Evolutionary conservation across 2,113 vertebrate genomes (phyloP).

Genomic region (Odocoileus virginianus): DNA sequence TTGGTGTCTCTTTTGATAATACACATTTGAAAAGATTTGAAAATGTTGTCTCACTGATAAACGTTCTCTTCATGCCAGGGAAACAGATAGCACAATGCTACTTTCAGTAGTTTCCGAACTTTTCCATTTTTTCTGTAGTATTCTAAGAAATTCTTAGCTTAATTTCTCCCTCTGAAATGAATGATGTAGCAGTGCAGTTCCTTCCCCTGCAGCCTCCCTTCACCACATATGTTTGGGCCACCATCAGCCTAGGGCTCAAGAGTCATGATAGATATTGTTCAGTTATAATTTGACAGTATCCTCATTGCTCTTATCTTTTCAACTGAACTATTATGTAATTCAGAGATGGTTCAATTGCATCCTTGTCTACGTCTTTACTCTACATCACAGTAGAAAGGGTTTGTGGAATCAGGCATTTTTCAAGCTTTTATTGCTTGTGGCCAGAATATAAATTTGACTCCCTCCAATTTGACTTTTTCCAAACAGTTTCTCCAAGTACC

Average conservation of each 20-base stretch:
- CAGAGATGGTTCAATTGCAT: not conserved
- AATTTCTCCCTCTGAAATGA: not conserved
- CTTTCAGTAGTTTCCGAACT: not conserved
- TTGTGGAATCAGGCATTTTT: not conserved
- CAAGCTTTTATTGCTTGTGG: not conserved
- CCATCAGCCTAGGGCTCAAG: too few relatives aligned
- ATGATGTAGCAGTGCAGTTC: not conserved
- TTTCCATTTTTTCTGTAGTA: not conserved
- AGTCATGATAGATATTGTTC: not conserved
- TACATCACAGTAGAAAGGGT: not conserved
- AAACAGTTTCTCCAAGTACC: not conserved
- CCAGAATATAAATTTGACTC: not conserved
- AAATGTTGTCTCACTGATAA: not conserved
- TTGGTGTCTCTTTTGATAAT: not conserved
- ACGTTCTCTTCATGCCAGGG: not conserved
- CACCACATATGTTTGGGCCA: too few relatives aligned
- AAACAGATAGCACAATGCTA: not conserved
- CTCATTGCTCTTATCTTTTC: not conserved
- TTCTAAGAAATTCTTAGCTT: not conserved
- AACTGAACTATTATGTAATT: not conserved
- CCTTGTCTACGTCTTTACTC: not conserved
- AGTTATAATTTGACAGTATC: not conserved
- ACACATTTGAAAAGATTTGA: not conserved
- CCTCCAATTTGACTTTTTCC: not conserved
- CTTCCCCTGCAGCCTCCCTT: not conserved